Conservation (phyloP, 2,797 vertebrate genomes). For the Valencia hispanica region DNA sequence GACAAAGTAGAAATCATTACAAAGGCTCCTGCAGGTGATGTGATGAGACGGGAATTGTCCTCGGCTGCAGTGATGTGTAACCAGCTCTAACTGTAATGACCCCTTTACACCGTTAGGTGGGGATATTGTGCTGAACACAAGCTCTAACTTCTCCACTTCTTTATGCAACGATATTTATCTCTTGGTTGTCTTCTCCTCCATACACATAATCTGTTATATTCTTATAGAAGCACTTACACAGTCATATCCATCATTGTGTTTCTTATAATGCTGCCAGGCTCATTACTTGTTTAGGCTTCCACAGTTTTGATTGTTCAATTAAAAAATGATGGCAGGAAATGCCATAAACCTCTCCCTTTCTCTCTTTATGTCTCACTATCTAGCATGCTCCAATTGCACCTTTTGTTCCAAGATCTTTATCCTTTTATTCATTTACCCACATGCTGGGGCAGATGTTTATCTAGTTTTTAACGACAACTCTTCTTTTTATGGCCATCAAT, state of each 20-base stretch:
- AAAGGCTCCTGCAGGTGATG: slow-evolving; percentile 73
- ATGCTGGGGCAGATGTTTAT: slow-evolving; percentile 62
- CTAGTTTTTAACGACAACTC: slow-evolving; percentile 59
- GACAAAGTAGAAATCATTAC: slow-evolving; percentile 69
- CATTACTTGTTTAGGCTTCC: slow-evolving; percentile 71
- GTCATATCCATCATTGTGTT: slow-evolving; percentile 19
- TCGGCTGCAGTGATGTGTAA: slow-evolving; percentile 49
- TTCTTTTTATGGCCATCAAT: slow-evolving; percentile 66
- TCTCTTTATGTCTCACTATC: slow-evolving; percentile 24
- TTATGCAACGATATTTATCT: not conserved
- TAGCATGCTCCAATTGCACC: slow-evolving; percentile 9
- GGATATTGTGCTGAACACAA: slow-evolving; percentile 56
- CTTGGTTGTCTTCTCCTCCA: slow-evolving; percentile 23
- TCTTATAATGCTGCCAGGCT: slow-evolving; percentile 17
- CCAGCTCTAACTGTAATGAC: slow-evolving; percentile 44
- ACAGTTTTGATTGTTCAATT: slow-evolving; percentile 78
- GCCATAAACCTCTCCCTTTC: slow-evolving; percentile 50
- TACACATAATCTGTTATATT: slow-evolving; percentile 42
- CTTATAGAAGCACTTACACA: slow-evolving; percentile 28
- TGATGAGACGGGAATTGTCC: slow-evolving; percentile 68
- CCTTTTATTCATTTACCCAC: slow-evolving; percentile 48
- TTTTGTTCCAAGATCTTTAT: slow-evolving; percentile 27
- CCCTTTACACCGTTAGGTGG: slow-evolving; percentile 64
- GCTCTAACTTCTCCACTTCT: not conserved
- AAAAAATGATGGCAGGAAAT: slow-evolving; percentile 77